These are phyloP conservation scores for Atta cephalotes DNA, from an alignment of 1,140 invertebrate genomes.

Conservation along the genomic window DNA sequence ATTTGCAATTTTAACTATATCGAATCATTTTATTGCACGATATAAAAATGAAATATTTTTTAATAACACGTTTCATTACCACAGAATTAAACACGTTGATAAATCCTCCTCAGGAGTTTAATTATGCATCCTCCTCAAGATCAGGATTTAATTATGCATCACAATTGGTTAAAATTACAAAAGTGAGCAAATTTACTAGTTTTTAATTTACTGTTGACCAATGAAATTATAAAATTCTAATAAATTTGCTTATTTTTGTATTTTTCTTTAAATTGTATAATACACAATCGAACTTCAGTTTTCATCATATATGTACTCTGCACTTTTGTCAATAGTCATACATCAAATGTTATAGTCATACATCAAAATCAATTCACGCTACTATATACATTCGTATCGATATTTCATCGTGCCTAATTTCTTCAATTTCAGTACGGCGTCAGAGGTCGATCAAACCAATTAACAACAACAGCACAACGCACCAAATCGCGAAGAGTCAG, in stretches of 20 bases:
- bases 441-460: conserved; percentile 44
- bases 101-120: too few relatives aligned
- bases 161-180: too few relatives aligned
- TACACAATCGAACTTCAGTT: too few relatives aligned
- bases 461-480: background rate
- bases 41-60: background rate
- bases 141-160: too few relatives aligned
- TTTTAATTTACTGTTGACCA: too few relatives aligned
- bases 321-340: background rate
- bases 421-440: conserved; percentile 49
- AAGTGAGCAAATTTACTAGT: too few relatives aligned
- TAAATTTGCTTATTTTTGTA: too few relatives aligned
- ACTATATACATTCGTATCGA: background rate
- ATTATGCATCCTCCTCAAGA: too few relatives aligned
- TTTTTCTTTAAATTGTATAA: too few relatives aligned
- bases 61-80: background rate
- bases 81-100: background rate
- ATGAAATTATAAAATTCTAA: too few relatives aligned
- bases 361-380: background rate
- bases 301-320: background rate
- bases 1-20: background rate
- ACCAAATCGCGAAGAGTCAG: conserved; percentile 46
- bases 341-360: background rate
- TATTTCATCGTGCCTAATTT: background rate
- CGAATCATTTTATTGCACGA: background rate